A percentile compares a stretch with the other conserved stretches of the same genome.
phyloP scores from a whole-genome alignment of 2,797 vertebrate species.

The Cossypha niveicapilla region DNA sequence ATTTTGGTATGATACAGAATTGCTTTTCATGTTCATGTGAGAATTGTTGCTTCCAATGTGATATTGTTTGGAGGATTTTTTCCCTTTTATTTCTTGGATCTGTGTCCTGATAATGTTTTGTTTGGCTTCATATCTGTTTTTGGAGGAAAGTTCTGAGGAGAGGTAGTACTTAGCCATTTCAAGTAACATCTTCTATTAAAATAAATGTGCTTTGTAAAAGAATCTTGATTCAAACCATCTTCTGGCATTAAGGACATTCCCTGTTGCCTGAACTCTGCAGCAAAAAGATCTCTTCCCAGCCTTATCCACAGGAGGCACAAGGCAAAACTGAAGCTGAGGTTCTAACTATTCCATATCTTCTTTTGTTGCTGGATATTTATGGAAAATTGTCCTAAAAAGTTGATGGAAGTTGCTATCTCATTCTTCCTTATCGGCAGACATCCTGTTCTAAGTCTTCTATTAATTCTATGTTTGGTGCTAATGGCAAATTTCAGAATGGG shows the following conservation, averaged over 20 bases:
- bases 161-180: background rate
- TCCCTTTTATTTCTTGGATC: background rate
- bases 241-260: background rate
- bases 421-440: background rate
- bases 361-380: background rate
- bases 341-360: background rate
- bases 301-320: background rate
- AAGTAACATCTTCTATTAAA: background rate
- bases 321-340: background rate
- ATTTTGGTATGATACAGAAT: background rate
- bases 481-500: background rate
- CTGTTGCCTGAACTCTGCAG: background rate
- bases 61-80: background rate
- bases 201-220: background rate
- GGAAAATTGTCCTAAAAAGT: background rate
- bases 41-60: background rate
- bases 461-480: background rate
- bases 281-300: background rate
- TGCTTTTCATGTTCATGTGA: background rate
- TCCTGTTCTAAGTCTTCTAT: background rate
- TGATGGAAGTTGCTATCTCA: background rate
- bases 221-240: background rate
- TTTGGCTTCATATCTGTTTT: background rate
- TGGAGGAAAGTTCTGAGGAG: background rate
- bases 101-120: background rate